A percentile compares a stretch with the other conserved stretches of the same genome.
phyloP scores from a whole-genome alignment of 1,140 invertebrate genomes.

The Lepidurus packardi region DNA sequence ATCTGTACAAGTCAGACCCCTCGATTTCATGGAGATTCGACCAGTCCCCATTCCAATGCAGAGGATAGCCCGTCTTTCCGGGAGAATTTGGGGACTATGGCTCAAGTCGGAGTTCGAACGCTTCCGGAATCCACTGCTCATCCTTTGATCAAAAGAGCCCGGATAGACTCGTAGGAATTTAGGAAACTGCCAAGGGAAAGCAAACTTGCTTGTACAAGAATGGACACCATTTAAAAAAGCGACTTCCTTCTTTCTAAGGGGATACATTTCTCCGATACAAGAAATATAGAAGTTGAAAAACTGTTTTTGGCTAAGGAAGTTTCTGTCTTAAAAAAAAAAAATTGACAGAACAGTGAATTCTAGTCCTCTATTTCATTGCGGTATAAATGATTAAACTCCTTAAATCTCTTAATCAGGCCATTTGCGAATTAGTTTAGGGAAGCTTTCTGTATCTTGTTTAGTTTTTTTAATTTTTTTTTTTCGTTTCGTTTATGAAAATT shows the following conservation, averaged over 20 bases:
- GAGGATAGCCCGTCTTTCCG: conserved; percentile 8
- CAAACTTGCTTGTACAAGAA: background rate
- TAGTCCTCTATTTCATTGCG: background rate
- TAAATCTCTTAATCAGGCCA: background rate
- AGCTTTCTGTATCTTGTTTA: background rate
- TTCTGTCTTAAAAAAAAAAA: background rate
- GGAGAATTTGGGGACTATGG: background rate
- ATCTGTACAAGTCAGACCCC: conserved; percentile 1
- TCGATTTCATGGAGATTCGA: conserved; percentile 1
- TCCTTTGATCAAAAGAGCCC: conserved; percentile 13
- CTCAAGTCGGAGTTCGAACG: background rate
- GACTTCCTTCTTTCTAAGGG: too few species aligned
- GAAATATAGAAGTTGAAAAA: background rate
- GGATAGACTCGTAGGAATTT: background rate
- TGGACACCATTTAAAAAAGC: too few species aligned
- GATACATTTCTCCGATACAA: background rate
- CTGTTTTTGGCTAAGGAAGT: background rate
- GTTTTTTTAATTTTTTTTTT: background rate
- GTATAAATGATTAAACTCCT: background rate
- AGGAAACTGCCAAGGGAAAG: background rate
- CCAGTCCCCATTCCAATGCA: conserved; percentile 7
- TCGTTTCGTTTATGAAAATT: background rate
- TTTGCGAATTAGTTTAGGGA: background rate
- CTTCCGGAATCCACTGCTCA: conserved; percentile 12
- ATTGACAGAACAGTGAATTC: background rate